These are phyloP conservation scores for Asbolus verrucosus DNA, from an alignment of 1,140 invertebrate genomes.

Conservation along the genomic window DNA sequence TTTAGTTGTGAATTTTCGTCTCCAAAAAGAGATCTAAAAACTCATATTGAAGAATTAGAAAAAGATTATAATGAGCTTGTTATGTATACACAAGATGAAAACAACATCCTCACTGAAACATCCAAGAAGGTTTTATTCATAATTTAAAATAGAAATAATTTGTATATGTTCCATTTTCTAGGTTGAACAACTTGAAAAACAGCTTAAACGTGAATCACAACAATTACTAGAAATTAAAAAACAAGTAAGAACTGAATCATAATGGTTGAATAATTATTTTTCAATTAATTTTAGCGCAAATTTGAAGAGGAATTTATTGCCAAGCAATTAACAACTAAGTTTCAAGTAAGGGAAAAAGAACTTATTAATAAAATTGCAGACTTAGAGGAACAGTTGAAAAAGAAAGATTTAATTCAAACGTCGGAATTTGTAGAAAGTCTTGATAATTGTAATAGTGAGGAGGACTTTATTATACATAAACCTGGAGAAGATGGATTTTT, in stretches of 20 bases:
- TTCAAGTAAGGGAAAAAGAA: conserved; percentile 17
- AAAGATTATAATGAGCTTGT: conserved; percentile 7
- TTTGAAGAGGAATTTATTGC: not conserved
- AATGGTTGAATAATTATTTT: not conserved
- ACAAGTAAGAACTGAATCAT: conserved; percentile 1
- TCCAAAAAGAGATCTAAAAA: not conserved
- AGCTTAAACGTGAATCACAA: not conserved
- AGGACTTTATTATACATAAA: no score
- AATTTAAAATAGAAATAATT: not conserved
- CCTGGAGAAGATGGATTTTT: no score
- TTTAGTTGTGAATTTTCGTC: no score
- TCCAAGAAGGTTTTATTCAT: not conserved
- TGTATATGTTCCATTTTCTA: not conserved
- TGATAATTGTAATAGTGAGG: not conserved
- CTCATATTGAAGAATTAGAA: not conserved
- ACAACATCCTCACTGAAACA: not conserved
- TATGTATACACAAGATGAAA: conserved; percentile 4
- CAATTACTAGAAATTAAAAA: not conserved
- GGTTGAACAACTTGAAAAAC: not conserved
- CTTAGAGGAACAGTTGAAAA: conserved; percentile 9
- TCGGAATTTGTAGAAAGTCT: no score
- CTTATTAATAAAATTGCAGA: conserved; percentile 6
- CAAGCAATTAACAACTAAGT: not conserved
- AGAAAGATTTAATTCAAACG: not conserved
- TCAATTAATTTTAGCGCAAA: not conserved